Conservation (phyloP, 2,888 invertebrate species). For the Prionchulus punctatus region DNA sequence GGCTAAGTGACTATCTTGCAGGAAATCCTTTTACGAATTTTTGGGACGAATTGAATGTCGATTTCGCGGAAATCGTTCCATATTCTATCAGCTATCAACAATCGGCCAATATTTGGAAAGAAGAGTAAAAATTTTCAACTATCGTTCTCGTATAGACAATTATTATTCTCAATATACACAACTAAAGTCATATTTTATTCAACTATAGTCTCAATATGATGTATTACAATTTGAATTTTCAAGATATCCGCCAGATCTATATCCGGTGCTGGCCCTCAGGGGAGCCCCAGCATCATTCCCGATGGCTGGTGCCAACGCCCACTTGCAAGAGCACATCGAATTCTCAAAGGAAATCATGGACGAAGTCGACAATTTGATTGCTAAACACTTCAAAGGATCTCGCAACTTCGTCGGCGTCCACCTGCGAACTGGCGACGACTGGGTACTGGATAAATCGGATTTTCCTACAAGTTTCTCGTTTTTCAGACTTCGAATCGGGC, state of each 20-base stretch:
- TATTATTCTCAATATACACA: no score
- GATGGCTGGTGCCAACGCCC: conserved; percentile 61
- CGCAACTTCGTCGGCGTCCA: conserved; percentile 76
- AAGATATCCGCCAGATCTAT: conserved; percentile 25
- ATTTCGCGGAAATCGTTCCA: conserved; percentile 24
- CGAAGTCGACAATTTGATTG: conserved; percentile 53
- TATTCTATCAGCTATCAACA: conserved; percentile 2
- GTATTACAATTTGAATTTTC: no score
- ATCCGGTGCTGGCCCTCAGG: conserved; percentile 67
- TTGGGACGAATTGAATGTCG: conserved; percentile 32
- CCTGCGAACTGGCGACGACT: conserved; percentile 83
- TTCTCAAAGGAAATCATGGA: conserved; percentile 55
- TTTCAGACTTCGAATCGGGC: no score
- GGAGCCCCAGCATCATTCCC: conserved; percentile 89
- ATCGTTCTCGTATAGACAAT: no score
- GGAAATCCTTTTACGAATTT: conserved; percentile 33
- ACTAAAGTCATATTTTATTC: no score
- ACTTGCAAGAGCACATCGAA: conserved; percentile 58
- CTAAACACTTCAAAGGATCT: conserved; percentile 50
- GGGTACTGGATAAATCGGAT: no score
- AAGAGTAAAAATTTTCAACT: no score
- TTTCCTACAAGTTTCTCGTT: no score
- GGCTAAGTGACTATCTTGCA: no score
- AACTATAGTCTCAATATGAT: no score
- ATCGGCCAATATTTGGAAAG: no score